Base-by-base conservation (phyloP, 37 sponge, comb jelly and placozoan genomes). In the Petrosia ficiformis region DNA sequence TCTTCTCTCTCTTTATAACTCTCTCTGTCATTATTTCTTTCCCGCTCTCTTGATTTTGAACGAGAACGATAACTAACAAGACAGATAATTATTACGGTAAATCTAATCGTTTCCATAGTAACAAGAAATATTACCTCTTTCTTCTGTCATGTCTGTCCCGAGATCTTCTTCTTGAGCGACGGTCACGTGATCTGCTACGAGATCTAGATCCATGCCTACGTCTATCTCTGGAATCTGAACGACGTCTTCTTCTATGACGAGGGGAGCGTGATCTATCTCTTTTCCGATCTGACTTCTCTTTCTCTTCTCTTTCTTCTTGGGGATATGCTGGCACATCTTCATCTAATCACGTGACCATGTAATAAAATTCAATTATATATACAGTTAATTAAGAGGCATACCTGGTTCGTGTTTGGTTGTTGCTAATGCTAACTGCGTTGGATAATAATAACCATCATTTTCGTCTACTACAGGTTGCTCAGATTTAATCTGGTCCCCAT, bases 71-170 rank as follows among this genome's bases (percentile, higher is more conserved):
- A n/a, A n/a, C n/a, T n/a, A n/a, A n/a, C n/a, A n/a, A n/a, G n/a
- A n/a, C 31, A 33, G 31, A 61, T 57, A 73, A 11, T 59, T 16
- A 19, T n/a, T n/a, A n/a, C 74, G 32, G 24, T 39, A 58, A 36
- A 57, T 1, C 56, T 54, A 36, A 16, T 44, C 36, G 30, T 59
- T 44, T 1, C 74, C 38, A 14, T 34, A 56, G 29, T 73, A 57
- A n/a, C n/a, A n/a, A n/a, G n/a, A n/a, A n/a, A n/a, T n/a, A 30
- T 54, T 63, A 42, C 75, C 75, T n/a, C 63, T 59, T 26, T 75
- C 76, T 43, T 31, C 63, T n/a, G n/a, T n/a, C 14, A 14, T 48
- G 14, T 14, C 54, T 48, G 14, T 48, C 54, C 14, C 54, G 54
- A 19, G 54, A 48, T 48, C 63, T 5, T 8, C 63, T 61, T 61